Percentiles rank a stretch among this genome's conserved stretches.
Conservation (phyloP, 2,113 vertebrate genomes). For the Oplegnathus fasciatus region DNA sequence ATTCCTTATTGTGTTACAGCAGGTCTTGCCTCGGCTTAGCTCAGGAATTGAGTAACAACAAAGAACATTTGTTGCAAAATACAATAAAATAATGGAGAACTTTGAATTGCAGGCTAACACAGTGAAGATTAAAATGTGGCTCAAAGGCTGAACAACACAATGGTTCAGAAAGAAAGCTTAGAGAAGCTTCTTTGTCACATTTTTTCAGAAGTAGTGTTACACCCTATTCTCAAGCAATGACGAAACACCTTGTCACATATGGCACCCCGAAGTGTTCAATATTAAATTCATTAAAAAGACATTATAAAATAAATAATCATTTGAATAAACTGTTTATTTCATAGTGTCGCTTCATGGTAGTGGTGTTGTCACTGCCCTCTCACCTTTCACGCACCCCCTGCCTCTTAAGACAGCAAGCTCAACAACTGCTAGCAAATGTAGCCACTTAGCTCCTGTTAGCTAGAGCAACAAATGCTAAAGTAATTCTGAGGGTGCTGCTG, state of each 20-base stretch:
- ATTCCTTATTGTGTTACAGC: conserved; percentile 20
- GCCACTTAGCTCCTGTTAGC: neutral
- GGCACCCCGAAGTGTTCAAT: neutral
- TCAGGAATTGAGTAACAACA: conserved; percentile 13
- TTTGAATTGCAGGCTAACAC: neutral
- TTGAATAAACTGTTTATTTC: neutral
- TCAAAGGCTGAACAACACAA: conserved; percentile 17
- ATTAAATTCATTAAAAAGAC: neutral
- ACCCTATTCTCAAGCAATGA: neutral
- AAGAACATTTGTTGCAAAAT: conserved; percentile 11
- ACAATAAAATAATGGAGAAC: neutral
- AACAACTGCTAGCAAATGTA: neutral
- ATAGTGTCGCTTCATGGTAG: neutral
- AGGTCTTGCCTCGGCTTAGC: conserved; percentile 23
- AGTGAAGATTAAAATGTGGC: conserved; percentile 30
- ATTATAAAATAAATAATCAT: neutral
- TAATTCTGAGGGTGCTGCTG: neutral
- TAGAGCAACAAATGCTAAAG: neutral
- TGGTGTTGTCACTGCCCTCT: neutral
- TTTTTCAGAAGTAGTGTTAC: conserved; percentile 38
- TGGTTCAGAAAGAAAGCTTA: neutral
- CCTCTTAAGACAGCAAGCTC: neutral
- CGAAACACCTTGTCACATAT: neutral
- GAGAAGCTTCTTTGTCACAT: conserved; percentile 18
- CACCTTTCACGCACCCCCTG: neutral